Conservation (phyloP, 2,113 vertebrate species). For the Cathartes aura region DNA sequence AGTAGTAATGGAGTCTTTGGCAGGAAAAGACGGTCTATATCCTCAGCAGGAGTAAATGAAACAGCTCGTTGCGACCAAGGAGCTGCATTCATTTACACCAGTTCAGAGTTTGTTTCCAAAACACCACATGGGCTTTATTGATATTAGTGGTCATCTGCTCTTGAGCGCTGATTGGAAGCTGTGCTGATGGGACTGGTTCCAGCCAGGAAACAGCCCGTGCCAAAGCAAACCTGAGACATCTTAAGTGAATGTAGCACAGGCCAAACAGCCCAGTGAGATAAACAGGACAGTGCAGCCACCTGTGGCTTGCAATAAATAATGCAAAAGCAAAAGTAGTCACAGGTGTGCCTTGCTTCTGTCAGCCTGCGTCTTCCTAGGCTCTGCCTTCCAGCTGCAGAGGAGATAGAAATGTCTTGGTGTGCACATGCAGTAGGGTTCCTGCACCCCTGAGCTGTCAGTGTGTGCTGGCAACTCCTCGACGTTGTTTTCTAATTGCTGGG, state of each 20-base stretch:
- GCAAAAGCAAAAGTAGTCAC: slow-evolving; percentile 4
- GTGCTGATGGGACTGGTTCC: slow-evolving; percentile 36
- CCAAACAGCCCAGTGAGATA: slow-evolving; percentile 29
- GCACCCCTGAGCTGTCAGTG: background rate
- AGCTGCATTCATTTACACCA: background rate
- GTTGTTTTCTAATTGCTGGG: background rate
- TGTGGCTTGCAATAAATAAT: slow-evolving; percentile 54
- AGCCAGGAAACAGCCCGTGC: slow-evolving; percentile 72
- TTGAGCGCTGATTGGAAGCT: background rate
- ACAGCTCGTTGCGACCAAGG: background rate
- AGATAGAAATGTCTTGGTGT: background rate
- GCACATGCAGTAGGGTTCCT: background rate
- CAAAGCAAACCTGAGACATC: slow-evolving; percentile 49
- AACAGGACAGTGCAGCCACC: slow-evolving; percentile 65
- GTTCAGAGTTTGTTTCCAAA: slow-evolving; percentile 13
- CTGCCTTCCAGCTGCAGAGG: background rate
- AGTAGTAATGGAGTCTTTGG: background rate
- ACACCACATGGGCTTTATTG: background rate
- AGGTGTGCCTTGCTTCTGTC: slow-evolving; percentile 44
- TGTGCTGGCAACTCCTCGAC: background rate
- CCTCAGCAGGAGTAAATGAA: background rate
- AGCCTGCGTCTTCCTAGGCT: background rate
- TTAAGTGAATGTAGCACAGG: slow-evolving; percentile 3
- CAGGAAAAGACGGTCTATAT: background rate
- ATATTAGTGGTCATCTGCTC: slow-evolving; percentile 33